Base-by-base conservation (phyloP, 2,113 vertebrate species). In the Columba livia region DNA sequence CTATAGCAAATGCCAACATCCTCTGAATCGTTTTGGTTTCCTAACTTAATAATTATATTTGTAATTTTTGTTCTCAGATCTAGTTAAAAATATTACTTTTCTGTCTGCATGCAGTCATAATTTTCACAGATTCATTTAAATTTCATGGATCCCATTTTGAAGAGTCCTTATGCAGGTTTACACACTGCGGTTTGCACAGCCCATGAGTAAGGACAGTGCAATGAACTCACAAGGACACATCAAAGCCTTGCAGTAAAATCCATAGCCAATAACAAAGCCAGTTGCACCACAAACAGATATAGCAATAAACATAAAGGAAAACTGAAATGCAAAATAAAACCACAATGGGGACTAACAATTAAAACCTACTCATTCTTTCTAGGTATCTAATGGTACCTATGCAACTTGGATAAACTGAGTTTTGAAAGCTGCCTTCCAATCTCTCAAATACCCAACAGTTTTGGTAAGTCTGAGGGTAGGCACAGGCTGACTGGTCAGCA, bases 1-100 rank as follows among this genome's bases (percentile, higher is more conserved):
- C 42, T 53, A 32, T 6, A 69, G 72, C 23, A 90, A 95, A 90
- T 69, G 77, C n/a, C 80, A 79, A 86, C 67, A 93, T 65, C 29
- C 18, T 81, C 73, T 96, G 69, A 90, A 75, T 79, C 73, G 69
- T 79, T 86, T 81, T 86, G 13, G 48, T 75, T 79, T 83, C 83
- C 57, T 88, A 72, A 72, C 15, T 87, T 88, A 74, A 57, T 50
- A 67, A 53, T 34, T 54, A 19, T 24, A 84, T 62, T 88, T 80
- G 32, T 9, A 60, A 74, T 69, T 80, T 86, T 72, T 79, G 11
- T 81, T 84, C 72, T 88, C 44, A 53, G n/a, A 86, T 71, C 19
- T 90, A 60, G 31, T 60, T 80, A n/a, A 53, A 88, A 71, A 84
- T 81, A 74, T 42, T 44, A 80, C 57, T 60, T 77, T 79, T 67